These are phyloP conservation scores for Chloroceryle aenea DNA, from an alignment of 2,113 vertebrate genomes.

Conservation along the genomic window DNA sequence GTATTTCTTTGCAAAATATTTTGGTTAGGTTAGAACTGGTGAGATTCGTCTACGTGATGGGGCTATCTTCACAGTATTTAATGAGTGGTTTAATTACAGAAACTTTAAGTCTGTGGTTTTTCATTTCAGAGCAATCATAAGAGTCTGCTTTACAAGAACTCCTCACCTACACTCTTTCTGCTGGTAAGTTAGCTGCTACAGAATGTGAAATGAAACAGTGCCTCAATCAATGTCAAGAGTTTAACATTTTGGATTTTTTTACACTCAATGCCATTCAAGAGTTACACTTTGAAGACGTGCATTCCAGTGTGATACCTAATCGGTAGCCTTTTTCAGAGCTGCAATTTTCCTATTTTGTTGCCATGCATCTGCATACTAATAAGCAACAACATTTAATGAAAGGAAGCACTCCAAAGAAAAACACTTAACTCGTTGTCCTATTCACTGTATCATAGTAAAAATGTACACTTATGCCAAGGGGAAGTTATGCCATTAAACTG, in stretches of 20 bases:
- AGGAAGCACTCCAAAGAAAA: conserved; percentile 9
- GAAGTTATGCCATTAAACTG: conserved; percentile 46
- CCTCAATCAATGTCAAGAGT: neutral
- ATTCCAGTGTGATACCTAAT: neutral
- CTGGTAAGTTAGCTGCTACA: neutral
- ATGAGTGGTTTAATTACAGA: neutral
- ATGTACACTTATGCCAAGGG: conserved; percentile 14
- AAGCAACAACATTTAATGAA: conserved; percentile 23
- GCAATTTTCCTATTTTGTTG: conserved; percentile 10
- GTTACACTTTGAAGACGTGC: neutral
- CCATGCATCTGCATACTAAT: conserved; percentile 42
- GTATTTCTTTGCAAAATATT: conserved; percentile 5
- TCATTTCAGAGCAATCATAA: conserved; percentile 9
- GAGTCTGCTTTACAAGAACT: neutral
- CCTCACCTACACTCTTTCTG: neutral
- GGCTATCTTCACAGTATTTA: neutral
- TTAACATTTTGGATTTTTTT: neutral
- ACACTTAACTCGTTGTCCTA: neutral
- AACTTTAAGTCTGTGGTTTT: neutral
- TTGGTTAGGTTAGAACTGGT: neutral
- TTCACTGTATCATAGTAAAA: conserved; percentile 12
- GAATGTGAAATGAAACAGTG: neutral
- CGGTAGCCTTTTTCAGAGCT: conserved; percentile 2
- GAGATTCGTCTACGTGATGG: neutral
- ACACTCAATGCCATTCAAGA: neutral